phyloP scores from a whole-genome alignment of 2,113 vertebrate species.

The Globicephala melas region DNA sequence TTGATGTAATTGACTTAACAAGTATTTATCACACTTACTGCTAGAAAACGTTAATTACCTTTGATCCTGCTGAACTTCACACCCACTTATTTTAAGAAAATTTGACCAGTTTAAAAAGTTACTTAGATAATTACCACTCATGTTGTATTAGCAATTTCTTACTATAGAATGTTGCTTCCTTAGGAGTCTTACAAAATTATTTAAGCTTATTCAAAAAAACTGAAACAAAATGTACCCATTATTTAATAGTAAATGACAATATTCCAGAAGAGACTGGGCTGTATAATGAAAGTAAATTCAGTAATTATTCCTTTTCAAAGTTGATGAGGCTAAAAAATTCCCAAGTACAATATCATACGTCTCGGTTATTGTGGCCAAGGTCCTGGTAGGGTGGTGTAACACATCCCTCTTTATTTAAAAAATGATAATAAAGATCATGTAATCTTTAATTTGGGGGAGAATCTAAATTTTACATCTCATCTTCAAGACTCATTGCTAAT shows the following conservation, averaged over 20 bases:
- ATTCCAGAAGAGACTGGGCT: background rate
- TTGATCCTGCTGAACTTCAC: conserved; percentile 47
- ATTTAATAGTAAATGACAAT: background rate
- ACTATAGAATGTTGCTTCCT: background rate
- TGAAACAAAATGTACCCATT: background rate
- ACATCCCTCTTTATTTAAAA: background rate
- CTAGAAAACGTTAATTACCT: conserved; percentile 77
- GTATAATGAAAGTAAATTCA: background rate
- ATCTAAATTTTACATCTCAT: background rate
- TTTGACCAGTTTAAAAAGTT: conserved; percentile 55
- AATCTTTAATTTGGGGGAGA: background rate
- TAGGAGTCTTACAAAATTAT: background rate
- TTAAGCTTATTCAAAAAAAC: background rate
- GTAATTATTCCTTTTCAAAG: background rate
- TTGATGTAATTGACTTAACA: conserved; percentile 75
- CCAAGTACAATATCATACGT: background rate
- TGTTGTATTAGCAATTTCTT: background rate
- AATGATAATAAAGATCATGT: background rate
- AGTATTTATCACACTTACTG: conserved; percentile 78
- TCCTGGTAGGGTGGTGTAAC: background rate
- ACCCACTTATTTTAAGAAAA: conserved; percentile 50
- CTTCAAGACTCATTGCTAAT: conserved; percentile 8
- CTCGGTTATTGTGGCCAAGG: background rate
- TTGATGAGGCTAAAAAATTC: background rate
- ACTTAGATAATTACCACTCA: conserved; percentile 54